These are phyloP conservation scores for Poicephalus gulielmi DNA, from an alignment of 2,113 vertebrate genomes.

Conservation along the genomic window DNA sequence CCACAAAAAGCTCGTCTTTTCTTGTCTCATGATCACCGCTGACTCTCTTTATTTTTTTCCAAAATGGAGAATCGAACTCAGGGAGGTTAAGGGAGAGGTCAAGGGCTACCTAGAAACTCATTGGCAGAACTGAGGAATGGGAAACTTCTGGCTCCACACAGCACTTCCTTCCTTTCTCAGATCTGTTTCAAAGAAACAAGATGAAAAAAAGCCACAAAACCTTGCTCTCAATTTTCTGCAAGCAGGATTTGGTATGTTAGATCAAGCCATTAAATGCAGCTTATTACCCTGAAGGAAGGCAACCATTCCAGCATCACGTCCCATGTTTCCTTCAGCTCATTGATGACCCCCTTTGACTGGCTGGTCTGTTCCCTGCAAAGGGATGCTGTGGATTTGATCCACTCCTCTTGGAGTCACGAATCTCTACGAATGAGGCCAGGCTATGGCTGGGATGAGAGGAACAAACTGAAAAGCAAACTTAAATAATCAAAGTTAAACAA, in stretches of 20 bases:
- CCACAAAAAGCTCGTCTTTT: background rate
- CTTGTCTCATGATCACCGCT: background rate
- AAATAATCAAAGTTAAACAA: background rate
- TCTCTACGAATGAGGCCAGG: fast-evolving
- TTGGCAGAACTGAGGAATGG: background rate
- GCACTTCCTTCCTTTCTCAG: conserved; percentile 16
- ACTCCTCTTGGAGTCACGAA: background rate
- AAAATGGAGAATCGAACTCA: background rate
- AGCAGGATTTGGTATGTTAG: background rate
- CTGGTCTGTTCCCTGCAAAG: background rate
- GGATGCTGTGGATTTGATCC: background rate
- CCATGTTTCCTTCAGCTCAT: background rate
- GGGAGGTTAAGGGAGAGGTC: background rate
- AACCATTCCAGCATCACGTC: background rate
- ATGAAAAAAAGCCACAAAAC: background rate
- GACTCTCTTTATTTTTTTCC: background rate
- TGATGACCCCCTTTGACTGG: background rate
- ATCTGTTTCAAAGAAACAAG: background rate
- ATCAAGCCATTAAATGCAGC: background rate
- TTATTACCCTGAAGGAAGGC: background rate
- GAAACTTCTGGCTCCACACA: background rate
- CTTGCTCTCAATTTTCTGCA: background rate
- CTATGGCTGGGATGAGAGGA: background rate
- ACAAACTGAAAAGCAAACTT: background rate
- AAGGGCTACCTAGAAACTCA: background rate